Evolutionary conservation across 2,113 vertebrate genomes (phyloP).

Genomic region (Tyto alba): DNA sequence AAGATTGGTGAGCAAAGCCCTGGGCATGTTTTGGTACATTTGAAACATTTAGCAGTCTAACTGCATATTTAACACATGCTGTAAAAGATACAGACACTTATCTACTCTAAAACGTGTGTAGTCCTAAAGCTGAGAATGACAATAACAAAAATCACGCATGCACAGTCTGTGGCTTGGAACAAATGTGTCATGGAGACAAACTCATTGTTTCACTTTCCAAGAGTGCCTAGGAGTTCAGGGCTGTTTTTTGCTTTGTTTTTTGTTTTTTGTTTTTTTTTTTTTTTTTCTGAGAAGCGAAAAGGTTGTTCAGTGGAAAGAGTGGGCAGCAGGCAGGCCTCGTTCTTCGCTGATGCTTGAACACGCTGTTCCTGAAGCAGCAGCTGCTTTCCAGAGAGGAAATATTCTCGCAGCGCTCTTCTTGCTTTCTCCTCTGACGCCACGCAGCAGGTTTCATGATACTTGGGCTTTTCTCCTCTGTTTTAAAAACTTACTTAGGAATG

Average conservation of each 20-base stretch:
- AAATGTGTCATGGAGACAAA: not conserved
- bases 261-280: not conserved
- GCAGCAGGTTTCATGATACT: not conserved
- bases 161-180: not conserved
- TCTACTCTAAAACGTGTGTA: fast-evolving
- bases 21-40: not conserved
- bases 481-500: not conserved
- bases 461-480: not conserved
- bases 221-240: not conserved
- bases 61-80: not conserved
- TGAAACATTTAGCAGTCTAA: not conserved
- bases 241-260: not conserved
- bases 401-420: not conserved
- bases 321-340: not conserved
- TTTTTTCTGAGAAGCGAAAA: not conserved
- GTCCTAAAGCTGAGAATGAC: not conserved
- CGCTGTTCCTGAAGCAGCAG: not conserved
- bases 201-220: not conserved
- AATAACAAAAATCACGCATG: not conserved
- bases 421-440: not conserved
- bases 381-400: not conserved
- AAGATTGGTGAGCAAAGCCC: not conserved
- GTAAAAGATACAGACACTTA: not conserved
- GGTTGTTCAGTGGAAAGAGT: not conserved
- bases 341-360: not conserved